phyloP scores from a whole-genome alignment of 2,797 vertebrate species.

The Lacerta viridis region DNA sequence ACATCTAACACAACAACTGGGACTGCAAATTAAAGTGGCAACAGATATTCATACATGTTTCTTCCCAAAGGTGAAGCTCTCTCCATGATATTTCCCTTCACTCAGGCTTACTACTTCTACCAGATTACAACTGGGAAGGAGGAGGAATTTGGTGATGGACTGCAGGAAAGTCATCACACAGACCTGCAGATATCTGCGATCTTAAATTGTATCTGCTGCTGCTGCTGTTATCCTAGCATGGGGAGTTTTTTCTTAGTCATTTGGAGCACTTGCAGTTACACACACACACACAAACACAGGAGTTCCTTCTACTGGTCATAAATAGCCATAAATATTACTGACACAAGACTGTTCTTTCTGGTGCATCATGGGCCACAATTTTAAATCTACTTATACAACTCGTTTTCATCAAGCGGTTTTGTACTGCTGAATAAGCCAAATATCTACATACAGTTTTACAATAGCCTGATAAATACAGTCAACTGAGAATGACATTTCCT shows the following conservation, averaged over 20 bases:
- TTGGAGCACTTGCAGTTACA: no score
- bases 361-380: neutral
- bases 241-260: no score
- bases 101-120: neutral
- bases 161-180: neutral
- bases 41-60: neutral
- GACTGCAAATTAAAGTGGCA: neutral
- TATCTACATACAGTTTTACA: no score
- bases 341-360: neutral
- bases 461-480: no score
- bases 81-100: neutral
- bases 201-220: neutral
- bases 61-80: neutral
- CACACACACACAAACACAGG: no score
- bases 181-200: neutral
- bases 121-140: neutral
- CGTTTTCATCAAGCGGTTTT: neutral
- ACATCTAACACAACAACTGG: neutral
- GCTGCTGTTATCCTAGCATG: neutral
- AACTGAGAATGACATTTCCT: no score
- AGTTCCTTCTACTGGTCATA: no score
- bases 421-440: neutral
- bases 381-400: neutral
- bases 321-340: neutral
- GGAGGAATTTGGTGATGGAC: neutral